These are phyloP conservation scores for Bufo bufo DNA, from an alignment of 2,113 vertebrate genomes.

Conservation along the genomic window DNA sequence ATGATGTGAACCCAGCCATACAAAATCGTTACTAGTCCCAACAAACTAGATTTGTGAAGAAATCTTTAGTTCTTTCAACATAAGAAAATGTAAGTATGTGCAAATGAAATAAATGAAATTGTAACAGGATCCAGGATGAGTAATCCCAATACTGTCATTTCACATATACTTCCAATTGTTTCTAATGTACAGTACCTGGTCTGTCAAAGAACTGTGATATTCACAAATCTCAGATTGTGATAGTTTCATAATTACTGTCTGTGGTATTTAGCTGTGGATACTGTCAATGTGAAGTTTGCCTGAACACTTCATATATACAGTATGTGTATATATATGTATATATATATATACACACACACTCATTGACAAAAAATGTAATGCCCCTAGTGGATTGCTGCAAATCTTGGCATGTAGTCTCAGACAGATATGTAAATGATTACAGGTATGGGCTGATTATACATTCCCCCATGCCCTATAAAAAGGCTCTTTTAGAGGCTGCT, in stretches of 20 bases:
- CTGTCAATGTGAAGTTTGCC: too few species aligned
- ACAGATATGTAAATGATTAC: too few species aligned
- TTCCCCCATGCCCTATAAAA: too few species aligned
- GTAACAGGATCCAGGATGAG: background rate
- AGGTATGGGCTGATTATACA: too few species aligned
- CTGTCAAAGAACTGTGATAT: background rate
- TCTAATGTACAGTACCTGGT: background rate
- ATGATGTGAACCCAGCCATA: too few species aligned
- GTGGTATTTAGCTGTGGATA: background rate
- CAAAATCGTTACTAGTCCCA: background rate
- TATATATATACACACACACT: background rate
- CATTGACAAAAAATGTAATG: background rate
- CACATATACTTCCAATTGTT: too few species aligned
- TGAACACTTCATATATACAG: background rate
- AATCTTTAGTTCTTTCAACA: background rate
- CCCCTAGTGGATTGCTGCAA: too few species aligned
- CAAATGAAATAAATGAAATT: conserved; percentile 9
- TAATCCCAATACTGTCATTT: background rate
- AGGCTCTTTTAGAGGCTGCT: too few species aligned
- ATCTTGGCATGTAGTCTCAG: too few species aligned
- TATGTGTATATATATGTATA: background rate
- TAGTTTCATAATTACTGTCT: background rate
- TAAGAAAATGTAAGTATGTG: background rate
- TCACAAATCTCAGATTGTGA: conserved; percentile 12
- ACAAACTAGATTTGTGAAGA: conserved; percentile 4